Evolutionary conservation across 2,888 invertebrate species (phyloP), one percentile per base, ranked within the genome.

Genomic region (Meteorus cinctellus): DNA sequence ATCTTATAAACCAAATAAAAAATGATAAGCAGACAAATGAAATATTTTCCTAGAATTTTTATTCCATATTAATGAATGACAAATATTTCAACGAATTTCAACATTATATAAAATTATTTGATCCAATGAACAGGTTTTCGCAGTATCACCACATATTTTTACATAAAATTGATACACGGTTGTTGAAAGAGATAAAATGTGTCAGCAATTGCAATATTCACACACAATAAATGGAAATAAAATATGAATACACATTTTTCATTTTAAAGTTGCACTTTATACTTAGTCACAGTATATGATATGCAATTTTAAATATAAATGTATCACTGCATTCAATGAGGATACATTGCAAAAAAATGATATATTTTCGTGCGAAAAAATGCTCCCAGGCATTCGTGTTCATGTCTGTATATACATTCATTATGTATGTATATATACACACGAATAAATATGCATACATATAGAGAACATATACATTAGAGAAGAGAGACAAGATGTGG

Each of bases 181-280:
- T n/a, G n/a, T 62, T 51, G 12, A 24, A 68, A 29, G 55, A 34
- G 60, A 16, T 34, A 31, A 59, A 68, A 31, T 72, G 41, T 36
- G 19, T 76, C 34, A 41, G 8, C 16, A 41, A 66, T 59, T 12
- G 75, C 36, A 63, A 55, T 48, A 74, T 65, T 71, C 45, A 60
- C 19, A 31, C 55, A 24, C 55, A 29, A 73, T 73, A 60, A 73
- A 71, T 59, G 72, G 70, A 62, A 75, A 73, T 59, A 70, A 48
- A 34, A 75, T 71, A 71, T 63, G 75, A 71, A 75, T 75, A 31
- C 27, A 24, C 41, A 66, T 70, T 72, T 77, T 77, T 69, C 65
- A 69, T 31, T n/a, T 27, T 16, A 59, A 51, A 69, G 45, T 41
- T 16, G 69, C 6, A 55, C 19, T 55, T 55, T 55, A 55, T 55